Percentiles rank a stretch among this genome's conserved stretches.
phyloP scores from a whole-genome alignment of 2,888 invertebrate genomes.

The Mythimna lalbum region DNA sequence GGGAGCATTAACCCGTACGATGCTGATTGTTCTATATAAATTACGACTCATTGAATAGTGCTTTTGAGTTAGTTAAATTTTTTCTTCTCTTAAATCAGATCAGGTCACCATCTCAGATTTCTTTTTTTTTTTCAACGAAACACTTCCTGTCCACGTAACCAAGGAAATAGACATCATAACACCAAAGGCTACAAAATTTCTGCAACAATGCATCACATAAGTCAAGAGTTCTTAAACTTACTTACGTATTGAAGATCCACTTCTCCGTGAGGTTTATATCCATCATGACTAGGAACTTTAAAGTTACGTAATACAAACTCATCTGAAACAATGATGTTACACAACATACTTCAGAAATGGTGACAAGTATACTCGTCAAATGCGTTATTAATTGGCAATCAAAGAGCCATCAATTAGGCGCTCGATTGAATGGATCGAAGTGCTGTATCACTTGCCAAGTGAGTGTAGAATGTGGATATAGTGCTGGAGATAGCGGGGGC shows the following conservation, averaged over 20 bases:
- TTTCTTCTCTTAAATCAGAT: neutral
- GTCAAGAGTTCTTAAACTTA: neutral
- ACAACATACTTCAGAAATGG: conserved; percentile 26
- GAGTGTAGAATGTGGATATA: neutral
- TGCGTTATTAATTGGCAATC: conserved; percentile 59
- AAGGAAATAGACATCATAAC: neutral
- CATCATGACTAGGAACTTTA: neutral
- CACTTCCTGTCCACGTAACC: neutral
- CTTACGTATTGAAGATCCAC: conserved; percentile 2
- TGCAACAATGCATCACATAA: neutral
- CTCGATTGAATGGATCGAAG: conserved; percentile 56
- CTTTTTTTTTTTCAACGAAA: neutral
- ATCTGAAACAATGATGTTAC: conserved; percentile 30
- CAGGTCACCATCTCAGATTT: neutral
- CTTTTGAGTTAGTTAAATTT: neutral
- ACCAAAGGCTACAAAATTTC: neutral
- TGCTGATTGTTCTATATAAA: neutral
- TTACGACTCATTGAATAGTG: neutral
- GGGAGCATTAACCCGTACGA: conserved; percentile 26
- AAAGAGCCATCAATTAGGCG: conserved; percentile 51
- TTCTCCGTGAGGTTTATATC: neutral
- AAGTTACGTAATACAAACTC: neutral
- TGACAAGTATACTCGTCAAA: conserved; percentile 33
- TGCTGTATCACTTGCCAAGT: conserved; percentile 59
- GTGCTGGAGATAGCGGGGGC: conserved; percentile 20